phyloP scores from a whole-genome alignment of 2,888 invertebrate species.

The Palloptera scutellata region DNA sequence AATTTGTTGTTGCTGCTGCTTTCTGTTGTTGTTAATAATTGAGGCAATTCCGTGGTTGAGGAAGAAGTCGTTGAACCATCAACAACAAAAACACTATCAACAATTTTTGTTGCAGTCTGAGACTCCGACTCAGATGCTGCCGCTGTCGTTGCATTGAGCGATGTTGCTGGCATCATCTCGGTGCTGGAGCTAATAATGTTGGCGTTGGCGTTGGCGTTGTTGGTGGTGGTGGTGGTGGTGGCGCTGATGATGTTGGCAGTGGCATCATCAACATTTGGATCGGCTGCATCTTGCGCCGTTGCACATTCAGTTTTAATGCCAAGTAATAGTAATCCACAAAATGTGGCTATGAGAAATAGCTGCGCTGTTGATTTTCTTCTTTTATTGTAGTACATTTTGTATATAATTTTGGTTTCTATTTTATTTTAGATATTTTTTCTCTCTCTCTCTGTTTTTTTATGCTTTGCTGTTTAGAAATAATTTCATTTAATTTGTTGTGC shows the following conservation, averaged over 20 bases:
- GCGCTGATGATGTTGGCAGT: conserved; percentile 19
- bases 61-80: conserved; percentile 47
- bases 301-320: conserved; percentile 55
- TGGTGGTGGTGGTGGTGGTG: conserved; percentile 32
- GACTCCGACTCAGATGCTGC: neutral
- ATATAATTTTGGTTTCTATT: conserved; percentile 39
- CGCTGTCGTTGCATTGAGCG: conserved; percentile 40
- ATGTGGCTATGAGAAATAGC: conserved; percentile 30
- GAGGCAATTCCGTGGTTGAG: conserved; percentile 23
- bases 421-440: conserved; percentile 15
- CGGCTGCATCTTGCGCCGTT: conserved; percentile 45
- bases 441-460: conserved; percentile 14
- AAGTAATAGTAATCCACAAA: conserved; percentile 56
- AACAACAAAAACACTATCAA: conserved; percentile 22
- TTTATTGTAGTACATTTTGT: conserved; percentile 36
- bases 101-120: conserved; percentile 30
- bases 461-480: conserved; percentile 3
- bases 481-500: conserved; percentile 12
- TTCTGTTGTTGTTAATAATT: conserved; percentile 32
- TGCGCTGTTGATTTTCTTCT: conserved; percentile 40
- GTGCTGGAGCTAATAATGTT: conserved; percentile 20
- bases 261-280: conserved; percentile 36
- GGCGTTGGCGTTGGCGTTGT: conserved; percentile 21
- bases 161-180: conserved; percentile 11
- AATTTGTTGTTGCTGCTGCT: conserved; percentile 15